Evolutionary conservation across 2,113 vertebrate species (phyloP).

Genomic region (Grammomys surdaster): DNA sequence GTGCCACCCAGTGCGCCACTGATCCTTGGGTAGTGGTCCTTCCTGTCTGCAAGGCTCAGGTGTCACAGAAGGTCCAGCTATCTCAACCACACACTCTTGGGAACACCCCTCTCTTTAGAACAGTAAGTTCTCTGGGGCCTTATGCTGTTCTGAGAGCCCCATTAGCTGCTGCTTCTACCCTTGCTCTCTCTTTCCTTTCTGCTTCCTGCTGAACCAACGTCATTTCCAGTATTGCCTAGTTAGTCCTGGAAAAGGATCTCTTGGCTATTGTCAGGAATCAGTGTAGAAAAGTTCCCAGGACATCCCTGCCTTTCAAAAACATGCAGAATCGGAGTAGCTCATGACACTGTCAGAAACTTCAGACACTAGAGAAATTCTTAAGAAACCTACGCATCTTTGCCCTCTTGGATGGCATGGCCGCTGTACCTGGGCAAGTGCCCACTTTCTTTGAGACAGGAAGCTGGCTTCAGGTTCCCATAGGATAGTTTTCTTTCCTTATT

Average conservation of each 20-base stretch:
- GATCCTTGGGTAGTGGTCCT: not conserved
- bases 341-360: not conserved
- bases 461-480: not conserved
- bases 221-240: conserved; percentile 21
- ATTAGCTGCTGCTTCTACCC: not conserved
- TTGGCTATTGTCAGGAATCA: not conserved
- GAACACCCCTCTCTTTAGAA: not conserved
- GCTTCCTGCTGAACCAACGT: not conserved
- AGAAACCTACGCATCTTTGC: not conserved
- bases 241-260: not conserved
- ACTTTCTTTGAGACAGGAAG: not conserved
- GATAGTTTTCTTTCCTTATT: not conserved
- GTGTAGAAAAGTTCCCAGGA: not conserved
- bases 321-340: conserved; percentile 11
- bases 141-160: not conserved
- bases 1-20: not conserved
- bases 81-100: not conserved
- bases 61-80: not conserved
- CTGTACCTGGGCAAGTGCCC: not conserved
- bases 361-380: not conserved
- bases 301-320: not conserved
- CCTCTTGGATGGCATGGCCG: not conserved
- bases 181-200: not conserved
- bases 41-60: not conserved
- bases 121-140: not conserved